Conservation (phyloP, 1,140 invertebrate species). For the Hestina assimilis region DNA sequence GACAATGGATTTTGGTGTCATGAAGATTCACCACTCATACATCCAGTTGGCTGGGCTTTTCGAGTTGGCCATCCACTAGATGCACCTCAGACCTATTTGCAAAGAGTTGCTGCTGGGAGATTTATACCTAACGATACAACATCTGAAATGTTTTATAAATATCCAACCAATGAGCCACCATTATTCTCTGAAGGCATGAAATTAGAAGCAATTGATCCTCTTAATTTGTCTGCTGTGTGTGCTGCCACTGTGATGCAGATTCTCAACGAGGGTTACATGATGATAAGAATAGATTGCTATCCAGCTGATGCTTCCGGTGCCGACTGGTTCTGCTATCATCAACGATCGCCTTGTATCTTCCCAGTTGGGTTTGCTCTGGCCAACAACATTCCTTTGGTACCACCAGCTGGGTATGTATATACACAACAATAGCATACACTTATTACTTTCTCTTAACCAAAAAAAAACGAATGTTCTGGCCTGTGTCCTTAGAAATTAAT, state of each 20-base stretch:
- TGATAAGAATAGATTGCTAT: constrained; percentile 96
- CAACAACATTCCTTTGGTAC: constrained; percentile 90
- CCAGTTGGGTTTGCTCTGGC: constrained; percentile 95
- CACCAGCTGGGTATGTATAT: constrained; percentile 86
- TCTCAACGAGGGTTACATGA: constrained; percentile 93
- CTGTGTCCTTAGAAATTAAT: no score
- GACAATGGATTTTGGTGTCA: constrained; percentile 97
- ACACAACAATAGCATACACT: background rate
- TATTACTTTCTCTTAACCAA: no score
- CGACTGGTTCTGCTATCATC: constrained; percentile 98
- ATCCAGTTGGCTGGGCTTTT: constrained; percentile 96
- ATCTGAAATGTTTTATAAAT: constrained; percentile 77
- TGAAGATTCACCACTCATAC: constrained; percentile 95
- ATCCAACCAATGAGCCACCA: constrained; percentile 57
- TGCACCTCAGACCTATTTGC: constrained; percentile 87
- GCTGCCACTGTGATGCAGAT: constrained; percentile 97
- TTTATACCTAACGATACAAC: constrained; percentile 86
- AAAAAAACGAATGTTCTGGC: no score
- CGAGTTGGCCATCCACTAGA: constrained; percentile 91
- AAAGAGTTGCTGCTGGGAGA: constrained; percentile 80
- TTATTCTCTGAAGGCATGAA: constrained; percentile 95
- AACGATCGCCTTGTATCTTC: constrained; percentile 95
- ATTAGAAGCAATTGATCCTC: constrained; percentile 96
- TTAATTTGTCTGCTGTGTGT: constrained; percentile 96
- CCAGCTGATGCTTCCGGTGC: constrained; percentile 89